These are phyloP conservation scores for Xyrauchen texanus DNA, from an alignment of 2,113 vertebrate genomes.

Conservation along the genomic window DNA sequence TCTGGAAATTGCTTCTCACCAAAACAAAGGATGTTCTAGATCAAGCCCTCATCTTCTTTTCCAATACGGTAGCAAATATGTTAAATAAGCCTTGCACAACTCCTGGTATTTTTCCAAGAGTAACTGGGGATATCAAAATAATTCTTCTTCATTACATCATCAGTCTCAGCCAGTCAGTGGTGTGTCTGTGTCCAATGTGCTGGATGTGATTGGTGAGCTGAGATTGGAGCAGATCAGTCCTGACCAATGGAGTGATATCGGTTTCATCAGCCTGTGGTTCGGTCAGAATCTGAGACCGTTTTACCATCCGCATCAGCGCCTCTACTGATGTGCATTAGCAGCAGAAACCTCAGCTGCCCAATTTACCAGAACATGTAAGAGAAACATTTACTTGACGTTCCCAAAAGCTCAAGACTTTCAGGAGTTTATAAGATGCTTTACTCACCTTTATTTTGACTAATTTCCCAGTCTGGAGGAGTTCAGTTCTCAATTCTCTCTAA, in stretches of 20 bases:
- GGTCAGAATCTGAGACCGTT: conserved; percentile 54
- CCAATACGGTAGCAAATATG: conserved; percentile 47
- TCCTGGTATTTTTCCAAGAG: not conserved
- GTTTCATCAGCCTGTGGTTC: conserved; percentile 55
- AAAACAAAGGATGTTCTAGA: conserved; percentile 60
- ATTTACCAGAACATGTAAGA: conserved; percentile 69
- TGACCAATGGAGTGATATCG: not conserved
- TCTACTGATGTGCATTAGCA: conserved; percentile 66
- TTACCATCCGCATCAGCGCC: conserved; percentile 56
- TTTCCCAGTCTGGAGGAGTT: conserved; percentile 15
- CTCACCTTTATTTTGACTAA: not conserved
- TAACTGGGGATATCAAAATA: not conserved
- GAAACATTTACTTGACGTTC: not conserved
- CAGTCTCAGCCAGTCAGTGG: conserved; percentile 23
- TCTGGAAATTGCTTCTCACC: conserved; percentile 71
- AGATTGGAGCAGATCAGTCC: conserved; percentile 27
- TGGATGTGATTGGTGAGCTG: conserved; percentile 42
- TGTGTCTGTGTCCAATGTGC: not conserved
- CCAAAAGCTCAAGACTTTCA: not conserved
- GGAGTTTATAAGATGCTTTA: not conserved
- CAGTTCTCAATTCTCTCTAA: not conserved
- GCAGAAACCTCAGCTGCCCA: conserved; percentile 68
- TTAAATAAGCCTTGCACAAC: not conserved
- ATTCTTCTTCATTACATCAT: not conserved
- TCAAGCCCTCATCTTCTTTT: conserved; percentile 64